Conservation (phyloP, 2,113 vertebrate genomes). For the Tauraco erythrolophus region DNA sequence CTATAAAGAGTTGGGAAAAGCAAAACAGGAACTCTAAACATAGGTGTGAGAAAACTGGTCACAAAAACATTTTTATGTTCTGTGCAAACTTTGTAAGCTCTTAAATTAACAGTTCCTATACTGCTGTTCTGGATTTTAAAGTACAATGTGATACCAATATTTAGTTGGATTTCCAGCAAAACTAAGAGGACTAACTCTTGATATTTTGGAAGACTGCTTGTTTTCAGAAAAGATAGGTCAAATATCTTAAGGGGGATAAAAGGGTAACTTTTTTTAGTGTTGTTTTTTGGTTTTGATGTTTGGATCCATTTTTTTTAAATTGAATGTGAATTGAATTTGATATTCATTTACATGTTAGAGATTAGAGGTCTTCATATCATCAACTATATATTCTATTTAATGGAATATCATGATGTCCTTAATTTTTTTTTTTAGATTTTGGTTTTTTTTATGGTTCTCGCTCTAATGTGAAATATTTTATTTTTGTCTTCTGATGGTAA, state of each 20-base stretch:
- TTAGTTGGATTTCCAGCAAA: background rate
- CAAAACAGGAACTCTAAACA: background rate
- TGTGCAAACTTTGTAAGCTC: background rate
- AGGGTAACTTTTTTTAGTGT: background rate
- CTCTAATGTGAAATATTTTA: background rate
- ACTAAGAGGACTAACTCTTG: background rate
- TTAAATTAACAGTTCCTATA: background rate
- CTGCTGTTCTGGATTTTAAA: background rate
- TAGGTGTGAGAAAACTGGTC: constrained; percentile 3
- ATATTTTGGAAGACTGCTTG: background rate
- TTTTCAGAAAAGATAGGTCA: background rate
- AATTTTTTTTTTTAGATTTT: background rate
- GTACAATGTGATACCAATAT: background rate
- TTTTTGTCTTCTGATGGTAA: background rate
- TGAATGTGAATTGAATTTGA: background rate
- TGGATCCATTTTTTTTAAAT: background rate
- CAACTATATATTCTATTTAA: background rate
- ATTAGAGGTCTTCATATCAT: background rate
- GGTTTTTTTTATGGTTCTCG: background rate
- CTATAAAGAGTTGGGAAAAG: background rate
- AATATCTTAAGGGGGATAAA: background rate
- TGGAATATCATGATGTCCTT: background rate
- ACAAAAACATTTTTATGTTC: background rate
- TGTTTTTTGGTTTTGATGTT: background rate
- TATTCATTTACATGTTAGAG: background rate